phyloP scores from a whole-genome alignment of 2,113 vertebrate genomes.

The Urocolius indicus region DNA sequence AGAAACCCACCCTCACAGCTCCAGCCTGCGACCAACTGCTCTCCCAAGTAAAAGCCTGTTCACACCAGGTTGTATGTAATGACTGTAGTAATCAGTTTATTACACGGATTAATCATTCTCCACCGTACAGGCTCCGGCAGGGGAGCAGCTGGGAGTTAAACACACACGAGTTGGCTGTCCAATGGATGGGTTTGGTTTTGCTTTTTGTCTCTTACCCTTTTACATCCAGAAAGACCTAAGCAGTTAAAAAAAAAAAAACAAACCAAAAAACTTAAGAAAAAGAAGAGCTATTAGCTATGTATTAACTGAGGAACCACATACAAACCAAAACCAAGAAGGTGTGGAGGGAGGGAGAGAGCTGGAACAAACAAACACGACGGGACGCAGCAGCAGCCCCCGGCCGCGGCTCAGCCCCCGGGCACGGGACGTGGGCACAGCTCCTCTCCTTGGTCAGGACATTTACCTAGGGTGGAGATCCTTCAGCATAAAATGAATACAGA shows the following conservation, averaged over 20 bases:
- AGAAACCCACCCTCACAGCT: conserved; percentile 64
- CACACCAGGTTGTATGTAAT: conserved; percentile 85
- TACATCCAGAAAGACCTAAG: conserved; percentile 95
- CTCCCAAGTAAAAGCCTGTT: conserved; percentile 81
- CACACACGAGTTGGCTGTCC: conserved; percentile 98
- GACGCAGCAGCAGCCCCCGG: conserved; percentile 86
- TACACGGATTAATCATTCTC: conserved; percentile 99
- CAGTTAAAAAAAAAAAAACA: too few relatives aligned
- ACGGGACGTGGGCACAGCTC: conserved; percentile 80
- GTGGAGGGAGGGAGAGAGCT: conserved; percentile 74
- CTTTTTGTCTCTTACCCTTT: conserved; percentile 87
- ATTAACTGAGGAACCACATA: conserved; percentile 93
- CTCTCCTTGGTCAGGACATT: conserved; percentile 78
- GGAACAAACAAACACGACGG: conserved; percentile 82
- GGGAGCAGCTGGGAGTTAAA: conserved; percentile 98
- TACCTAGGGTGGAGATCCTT: conserved; percentile 85
- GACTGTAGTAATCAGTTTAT: conserved; percentile 97
- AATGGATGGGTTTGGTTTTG: conserved; percentile 75
- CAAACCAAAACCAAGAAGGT: conserved; percentile 85
- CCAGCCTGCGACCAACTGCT: conserved; percentile 71
- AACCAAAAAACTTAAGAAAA: conserved; percentile 85
- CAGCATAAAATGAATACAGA: conserved; percentile 84
- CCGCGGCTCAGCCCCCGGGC: conserved; percentile 72
- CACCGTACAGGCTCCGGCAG: conserved; percentile 99
- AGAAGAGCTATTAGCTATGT: conserved; percentile 97